These are phyloP conservation scores for Motacilla alba DNA, from an alignment of 2,113 vertebrate genomes.

Conservation along the genomic window DNA sequence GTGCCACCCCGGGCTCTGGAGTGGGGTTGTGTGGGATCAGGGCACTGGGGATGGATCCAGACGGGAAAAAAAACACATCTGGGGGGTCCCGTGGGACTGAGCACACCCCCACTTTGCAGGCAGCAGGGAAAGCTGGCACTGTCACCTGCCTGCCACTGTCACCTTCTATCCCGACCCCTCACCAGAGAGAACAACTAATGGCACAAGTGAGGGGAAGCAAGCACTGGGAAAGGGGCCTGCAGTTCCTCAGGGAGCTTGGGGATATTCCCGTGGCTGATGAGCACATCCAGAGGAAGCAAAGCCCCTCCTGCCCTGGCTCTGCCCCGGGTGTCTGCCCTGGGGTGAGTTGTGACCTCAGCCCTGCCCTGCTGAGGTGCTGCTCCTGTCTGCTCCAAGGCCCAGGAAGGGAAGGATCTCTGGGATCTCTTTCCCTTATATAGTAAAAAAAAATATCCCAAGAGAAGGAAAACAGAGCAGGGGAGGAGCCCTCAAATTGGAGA, in stretches of 20 bases:
- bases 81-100: neutral
- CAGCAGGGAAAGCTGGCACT: neutral
- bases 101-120: neutral
- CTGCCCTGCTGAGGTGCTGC: constrained; percentile 32
- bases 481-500: neutral
- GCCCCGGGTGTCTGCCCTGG: neutral
- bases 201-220: neutral
- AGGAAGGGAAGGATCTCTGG: neutral
- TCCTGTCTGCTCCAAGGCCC: neutral
- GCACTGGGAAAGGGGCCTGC: neutral
- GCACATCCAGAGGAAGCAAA: neutral
- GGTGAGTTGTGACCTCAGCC: neutral
- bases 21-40: neutral
- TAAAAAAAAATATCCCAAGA: constrained; percentile 20
- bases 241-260: neutral
- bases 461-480: neutral
- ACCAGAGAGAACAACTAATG: neutral
- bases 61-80: neutral
- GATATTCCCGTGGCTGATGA: neutral
- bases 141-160: neutral
- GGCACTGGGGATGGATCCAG: neutral
- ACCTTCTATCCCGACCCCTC: neutral
- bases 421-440: constrained; percentile 44
- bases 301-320: neutral
- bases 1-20: neutral